Base-by-base conservation (phyloP, 2,113 vertebrate species). In the Empidonax traillii region DNA sequence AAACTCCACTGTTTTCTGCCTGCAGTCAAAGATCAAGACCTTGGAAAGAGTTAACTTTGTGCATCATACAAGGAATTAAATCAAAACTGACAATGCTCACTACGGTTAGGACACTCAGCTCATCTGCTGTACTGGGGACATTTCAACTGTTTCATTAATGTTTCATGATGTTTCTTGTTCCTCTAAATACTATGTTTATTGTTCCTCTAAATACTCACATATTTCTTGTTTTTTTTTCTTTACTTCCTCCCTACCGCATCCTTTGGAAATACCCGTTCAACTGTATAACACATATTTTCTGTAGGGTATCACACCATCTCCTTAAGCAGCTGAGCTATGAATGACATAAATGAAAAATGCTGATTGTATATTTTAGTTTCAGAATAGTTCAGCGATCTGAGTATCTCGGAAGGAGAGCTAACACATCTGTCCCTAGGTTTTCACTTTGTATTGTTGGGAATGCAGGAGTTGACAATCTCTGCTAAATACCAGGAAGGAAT, bases 381-480 rank as follows among this genome's bases (percentile, higher is more conserved):
- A 82, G 52, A 72, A 25, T 55, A 80, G 25, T 27, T 69, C 47
- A 9, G 35, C 21, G 2, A 8, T 85, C 46, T 61, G 55, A 51
- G 14, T 4, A 55, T 21, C 1, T 15, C 31, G 35, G 30, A 28
- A 75, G 22, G 22, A 39, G 7, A 51, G 8, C 37, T n/a, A 83
- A 33, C 3, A 33, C 1, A n/a, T 28, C 14, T 72, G 5, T 44
- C 16, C 23, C 49, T 78, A 53, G 8, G 21, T 46, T 87, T 89
- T 43, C 23, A 21, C 28, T 68, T n/a, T 2, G 6, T 58, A 65
- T 56, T 79, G 3, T 62, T 0, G 0, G 30, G 13, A 75, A 43
- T 13, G 12, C 37, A 69, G 19, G 35, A 27, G 6, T 4, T 72
- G 66, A 65, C 33, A 24, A 63, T 37, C 14, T 61, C 33, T 76